Evolutionary conservation across 2,113 vertebrate genomes (phyloP), one percentile per base, ranked within the genome.

Genomic region (Piprites chloris): DNA sequence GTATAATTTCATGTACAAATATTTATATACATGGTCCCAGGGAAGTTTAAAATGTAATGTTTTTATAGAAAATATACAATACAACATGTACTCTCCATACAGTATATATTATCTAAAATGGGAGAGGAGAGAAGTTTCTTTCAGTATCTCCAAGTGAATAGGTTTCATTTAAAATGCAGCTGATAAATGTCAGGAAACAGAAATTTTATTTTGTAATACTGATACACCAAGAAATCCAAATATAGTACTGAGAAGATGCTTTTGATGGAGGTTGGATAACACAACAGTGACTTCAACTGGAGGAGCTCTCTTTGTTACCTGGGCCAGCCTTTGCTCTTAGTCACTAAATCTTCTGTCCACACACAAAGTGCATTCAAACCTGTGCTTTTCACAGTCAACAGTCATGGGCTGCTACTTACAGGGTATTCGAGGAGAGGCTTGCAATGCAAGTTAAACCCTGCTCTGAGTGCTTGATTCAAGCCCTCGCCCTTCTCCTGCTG

Each of bases 1-100:
- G 0, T 90, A 85, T 95, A 96, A 97, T 96, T 97, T 94, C 67
- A 92, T 89, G 85, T 81, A 67, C 61, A 95, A 96, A 96, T 96
- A 94, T 96, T 97, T 97, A 92, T 87, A 89, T 95, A 95, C 87
- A 85, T 8, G 79, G 59, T 92, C 87, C 65, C 83, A 89, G 79
- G 85, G 87, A 96, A 94, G 89, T 94, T 95, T 67, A 93, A 96
- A 96, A 94, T 94, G 52, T 92, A 71, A 89, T 95, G 80, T 93
- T 96, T 97, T 93, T 82, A 93, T 49, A 94, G 92, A 91, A 94
- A 96, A 97, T 96, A 97, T 86, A 88, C 85, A 96, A 91, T 86
- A 52, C 46, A 86, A 28, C 1, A 0, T 82, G 50, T 56, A 84
- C 18, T 87, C 11, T 67, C 46, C 28, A 14, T 82, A 69, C 5